Evolutionary conservation across 2,888 invertebrate genomes (phyloP), one percentile per base, ranked within the genome.

Genomic region (Apotomis capreana): DNA sequence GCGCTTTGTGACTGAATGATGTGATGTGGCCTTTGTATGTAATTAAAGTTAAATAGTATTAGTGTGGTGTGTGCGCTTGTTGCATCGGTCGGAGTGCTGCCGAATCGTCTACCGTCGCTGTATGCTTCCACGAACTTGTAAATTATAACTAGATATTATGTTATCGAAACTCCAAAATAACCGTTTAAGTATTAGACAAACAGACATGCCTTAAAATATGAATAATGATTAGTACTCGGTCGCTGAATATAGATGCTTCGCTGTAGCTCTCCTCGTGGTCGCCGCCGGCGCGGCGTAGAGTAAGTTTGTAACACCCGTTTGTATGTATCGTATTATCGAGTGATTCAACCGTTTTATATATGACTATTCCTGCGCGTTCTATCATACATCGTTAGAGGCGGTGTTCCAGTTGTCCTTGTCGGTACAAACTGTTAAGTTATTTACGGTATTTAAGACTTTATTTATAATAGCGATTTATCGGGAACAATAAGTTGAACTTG

Each of bases 1-100:
- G 87, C 92, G 93, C 92, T 92, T 92, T 87, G 92, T 92, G 92
- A 93, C 90, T 92, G 93, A 90, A 92, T 91, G 92, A 91, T 92
- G 93, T 92, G 91, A 87, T 89, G 93, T 92, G 93, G 93, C 93
- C 93, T 93, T 92, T 91, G 90, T 90, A 92, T 91, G 90, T 90
- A 84, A 83, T 84, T 87, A 88, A 87, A 85, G 81, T 84, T 85
- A 86, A 86, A 85, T 87, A 86, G 84, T 84, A 86, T 87, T 87
- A 87, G 76, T 76, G 84, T 87, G 84, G 89, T 87, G 90, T 87
- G 89, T 87, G 89, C 83, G 92, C 91, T 91, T 91, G 88, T 89
- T 88, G 91, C 91, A 87, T 89, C 89, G 82, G 86, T 85, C 87
- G 83, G 81, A 86, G 80, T 86, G 84, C 79, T 82, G 82, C 83